Base-by-base conservation (phyloP, 2,888 invertebrate species). In the Melipona bicolor region DNA sequence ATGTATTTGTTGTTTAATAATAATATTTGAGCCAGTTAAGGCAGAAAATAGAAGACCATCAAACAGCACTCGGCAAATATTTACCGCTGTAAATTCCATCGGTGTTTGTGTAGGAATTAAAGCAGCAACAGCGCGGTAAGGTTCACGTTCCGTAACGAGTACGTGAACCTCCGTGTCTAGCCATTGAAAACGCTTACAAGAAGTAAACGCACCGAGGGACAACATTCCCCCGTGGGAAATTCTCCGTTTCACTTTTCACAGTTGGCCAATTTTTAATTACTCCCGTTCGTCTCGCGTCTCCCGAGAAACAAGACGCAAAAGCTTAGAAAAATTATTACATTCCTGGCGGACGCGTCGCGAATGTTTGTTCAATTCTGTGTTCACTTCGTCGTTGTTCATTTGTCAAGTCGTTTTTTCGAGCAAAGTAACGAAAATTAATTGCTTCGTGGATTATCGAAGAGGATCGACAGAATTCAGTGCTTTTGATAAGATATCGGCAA, bases 21-120 rank as follows among this genome's bases (percentile, higher is more conserved):
- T 62, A 77, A 36, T 52, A 36, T 43, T 62, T 52, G 50, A 54
- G 27, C 9, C 24, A 43, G 21, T 24, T 17, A 17, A 24, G 15
- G 9, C 43, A 9, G 43, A 9, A 43, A 9, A 43, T 43, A 43
- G 43, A 43, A 43, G 43, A 43, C 4, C 4, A 4, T 32, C 32
- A 32, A 4, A 32, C 43, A 43, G 43, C 9, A 11, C 43, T 9
- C 2, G 43, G 43, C 43, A 43, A 43, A 43, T 43, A 9, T 43
- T 43, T 9, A 43, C 43, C 43, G 43, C 43, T 43, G 43, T 43
- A 43, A 43, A 43, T 43, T 43, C 43, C 11, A 56, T 62, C 17
- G 43, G 43, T 43, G 62, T 54, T 71, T 77, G n/a, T 15, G 13
- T 21, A 27, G 70, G 64, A 77, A 64, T 64, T 71, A 64, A 70